phyloP scores from a whole-genome alignment of 2,113 vertebrate genomes.

The Formicarius rufipectus region DNA sequence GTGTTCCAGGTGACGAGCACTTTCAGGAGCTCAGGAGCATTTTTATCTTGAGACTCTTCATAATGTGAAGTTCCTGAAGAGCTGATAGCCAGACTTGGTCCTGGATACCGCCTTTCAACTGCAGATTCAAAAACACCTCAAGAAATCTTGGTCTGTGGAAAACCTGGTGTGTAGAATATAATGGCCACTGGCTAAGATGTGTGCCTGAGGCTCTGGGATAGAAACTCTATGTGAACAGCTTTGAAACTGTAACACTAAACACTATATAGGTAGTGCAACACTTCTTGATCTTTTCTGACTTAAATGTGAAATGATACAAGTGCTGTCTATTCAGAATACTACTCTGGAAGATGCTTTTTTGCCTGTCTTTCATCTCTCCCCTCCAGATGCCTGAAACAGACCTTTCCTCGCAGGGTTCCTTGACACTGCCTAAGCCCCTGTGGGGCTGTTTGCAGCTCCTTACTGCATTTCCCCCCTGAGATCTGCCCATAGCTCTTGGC shows the following conservation, averaged over 20 bases:
- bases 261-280: not conserved
- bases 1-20: not conserved
- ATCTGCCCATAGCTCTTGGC: not conserved
- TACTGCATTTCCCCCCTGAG: not conserved
- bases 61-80: not conserved
- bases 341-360: not conserved
- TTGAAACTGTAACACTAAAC: not conserved
- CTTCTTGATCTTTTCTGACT: not conserved
- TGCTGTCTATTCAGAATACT: not conserved
- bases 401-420: not conserved
- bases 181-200: not conserved
- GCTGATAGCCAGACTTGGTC: not conserved
- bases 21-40: not conserved
- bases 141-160: not conserved
- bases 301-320: not conserved
- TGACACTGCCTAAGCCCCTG: not conserved
- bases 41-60: not conserved
- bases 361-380: not conserved
- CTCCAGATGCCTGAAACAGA: not conserved
- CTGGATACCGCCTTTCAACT: not conserved
- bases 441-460: not conserved
- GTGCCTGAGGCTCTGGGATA: not conserved
- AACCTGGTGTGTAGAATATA: not conserved
- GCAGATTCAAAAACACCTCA: fast-evolving
- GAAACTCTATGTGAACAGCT: not conserved